Evolutionary conservation across 2,888 invertebrate species (phyloP), one percentile per base, ranked within the genome.

Genomic region (Sarcophaga carnaria): DNA sequence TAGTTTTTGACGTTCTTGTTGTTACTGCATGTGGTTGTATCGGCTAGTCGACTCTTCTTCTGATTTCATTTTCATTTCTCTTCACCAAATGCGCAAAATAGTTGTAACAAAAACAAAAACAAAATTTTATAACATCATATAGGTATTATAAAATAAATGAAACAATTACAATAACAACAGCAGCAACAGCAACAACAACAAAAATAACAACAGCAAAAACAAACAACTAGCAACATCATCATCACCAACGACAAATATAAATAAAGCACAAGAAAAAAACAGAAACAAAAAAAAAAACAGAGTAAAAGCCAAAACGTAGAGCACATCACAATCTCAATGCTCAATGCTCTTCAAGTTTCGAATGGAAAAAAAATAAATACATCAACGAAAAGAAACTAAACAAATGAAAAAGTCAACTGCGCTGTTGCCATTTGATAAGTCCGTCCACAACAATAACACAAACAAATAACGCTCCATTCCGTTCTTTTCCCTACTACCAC

Each of bases 31-130:
- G 54, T 78, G 64, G 76, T 75, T 76, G 82, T 71, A 76, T 82
- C 87, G 87, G 85, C 87, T 87, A 86, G 86, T 86, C 87, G 88
- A 87, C 87, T 88, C 87, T 88, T 86, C 88, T 37, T 37, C 37
- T 37, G 37, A 37, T 37, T 37, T 85, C 84, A 88, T 88, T 88
- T 83, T 66, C 49, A 54, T 49, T 49, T 60, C 69, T 69, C 66
- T 70, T 45, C 64, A 54, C 3, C 12, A 76, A 77, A 76, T 83
- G 82, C 66, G 82, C 82, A 77, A 77, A 81, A 82, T 72, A 66
- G 8, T 37, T 37, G 8, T 37, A 54, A 45, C 74, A 76, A 78
- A 49, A 85, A 27, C 49, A 22, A 59, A 70, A 82, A 69, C n/a
- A 78, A 54, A 77, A 71, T 54, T 59, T 12, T 72, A 37, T 59